Evolutionary conservation across 2,113 vertebrate species (phyloP), one percentile per base, ranked within the genome.

Genomic region (Arvicanthis niloticus): DNA sequence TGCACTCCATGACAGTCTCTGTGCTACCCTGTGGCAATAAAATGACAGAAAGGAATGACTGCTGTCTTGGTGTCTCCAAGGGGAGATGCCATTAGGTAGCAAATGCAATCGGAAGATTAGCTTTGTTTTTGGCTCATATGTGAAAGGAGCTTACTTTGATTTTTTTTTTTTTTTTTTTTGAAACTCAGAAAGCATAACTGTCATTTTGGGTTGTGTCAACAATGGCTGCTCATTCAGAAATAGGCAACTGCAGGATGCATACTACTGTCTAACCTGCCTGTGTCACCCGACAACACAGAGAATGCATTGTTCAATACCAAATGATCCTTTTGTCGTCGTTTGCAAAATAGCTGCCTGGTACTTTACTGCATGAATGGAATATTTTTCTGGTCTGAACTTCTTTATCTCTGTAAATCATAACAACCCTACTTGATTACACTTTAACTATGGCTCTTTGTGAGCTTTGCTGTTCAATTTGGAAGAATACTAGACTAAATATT

Each of bases 331-430:
- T 62, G 4, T 29, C 77, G 62, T 65, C 24, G 56, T 19, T 81
- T 94, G 87, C n/a, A 19, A 73, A 94, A n/a, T 70, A 80, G 24
- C 37, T 82, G 4, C 21, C 56, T 53, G 31, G 9, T 45, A 72
- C 26, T 88, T 56, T 9, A 42, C 31, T 88, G 53, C 22, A 34
- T 40, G 60, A 93, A 56, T 95, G 60, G 45, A n/a, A n/a, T 12
- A 29, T 78, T 95, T 81, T 91, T 16, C 65, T 95, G 45, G 21
- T 51, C 89, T 65, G 81, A 48, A 88, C 17, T 53, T 75, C 40
- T 80, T 42, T 68, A 48, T 77, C 88, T 86, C 48, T 91, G 91
- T 92, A 81, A 91, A 37, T 88, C 80, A 91, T 65, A 60, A 45
- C 77, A 88, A 12, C 24, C 12, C 7, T 70, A 45, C 75, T 88